Evolutionary conservation across 2,113 vertebrate species (phyloP).

Genomic region (Eubucco bourcierii): DNA sequence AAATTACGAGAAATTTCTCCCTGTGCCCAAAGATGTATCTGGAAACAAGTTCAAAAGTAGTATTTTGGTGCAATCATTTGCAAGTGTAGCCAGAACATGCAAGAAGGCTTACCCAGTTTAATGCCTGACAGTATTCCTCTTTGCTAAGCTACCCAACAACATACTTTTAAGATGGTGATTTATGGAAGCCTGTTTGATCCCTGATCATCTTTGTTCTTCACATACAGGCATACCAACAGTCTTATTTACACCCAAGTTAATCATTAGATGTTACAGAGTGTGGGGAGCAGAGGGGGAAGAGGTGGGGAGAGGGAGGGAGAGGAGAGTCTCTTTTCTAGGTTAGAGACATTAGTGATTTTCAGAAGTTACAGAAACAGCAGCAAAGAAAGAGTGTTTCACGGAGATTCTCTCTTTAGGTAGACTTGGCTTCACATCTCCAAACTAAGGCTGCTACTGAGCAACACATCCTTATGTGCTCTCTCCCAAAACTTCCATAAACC

Average conservation of each 20-base stretch:
- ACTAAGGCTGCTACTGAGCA: accelerated
- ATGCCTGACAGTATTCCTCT: not conserved
- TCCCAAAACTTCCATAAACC: not conserved
- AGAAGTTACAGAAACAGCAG: not conserved
- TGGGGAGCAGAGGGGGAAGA: not conserved
- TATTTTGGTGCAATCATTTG: accelerated
- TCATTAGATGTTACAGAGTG: not conserved
- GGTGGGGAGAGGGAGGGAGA: accelerated
- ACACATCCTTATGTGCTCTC: too few relatives aligned
- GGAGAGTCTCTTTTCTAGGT: not conserved
- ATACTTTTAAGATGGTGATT: not conserved
- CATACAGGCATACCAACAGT: not conserved
- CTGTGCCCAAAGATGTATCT: not conserved
- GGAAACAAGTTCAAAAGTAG: not conserved
- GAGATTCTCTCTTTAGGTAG: not conserved
- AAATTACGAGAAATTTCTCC: not conserved
- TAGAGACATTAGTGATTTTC: not conserved
- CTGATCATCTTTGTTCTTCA: not conserved
- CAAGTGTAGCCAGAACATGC: not conserved
- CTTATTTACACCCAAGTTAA: conserved; percentile 27
- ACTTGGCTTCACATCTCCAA: not conserved
- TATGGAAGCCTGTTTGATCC: not conserved
- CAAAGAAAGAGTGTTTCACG: not conserved
- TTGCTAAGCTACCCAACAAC: not conserved
- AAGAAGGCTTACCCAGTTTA: not conserved